Evolutionary conservation across 2,888 invertebrate genomes (phyloP).

Genomic region (Ochropacha duplaris): DNA sequence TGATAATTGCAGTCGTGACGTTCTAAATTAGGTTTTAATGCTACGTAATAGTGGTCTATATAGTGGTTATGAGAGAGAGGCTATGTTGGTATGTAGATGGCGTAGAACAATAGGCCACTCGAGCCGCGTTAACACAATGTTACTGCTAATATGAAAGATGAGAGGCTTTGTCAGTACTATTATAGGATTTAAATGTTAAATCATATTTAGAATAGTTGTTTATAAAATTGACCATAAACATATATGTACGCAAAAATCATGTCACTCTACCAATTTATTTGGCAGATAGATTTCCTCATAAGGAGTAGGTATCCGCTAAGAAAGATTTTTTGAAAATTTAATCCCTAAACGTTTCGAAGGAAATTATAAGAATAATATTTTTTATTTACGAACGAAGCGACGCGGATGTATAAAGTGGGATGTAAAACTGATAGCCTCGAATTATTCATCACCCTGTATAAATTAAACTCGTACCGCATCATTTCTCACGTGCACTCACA

Average conservation of each 20-base stretch:
- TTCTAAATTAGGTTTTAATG: conserved; percentile 25
- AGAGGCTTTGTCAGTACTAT: conserved; percentile 39
- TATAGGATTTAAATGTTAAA: conserved; percentile 28
- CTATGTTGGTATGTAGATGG: conserved; percentile 32
- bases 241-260: too few species aligned
- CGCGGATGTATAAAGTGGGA: not conserved
- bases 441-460: conserved; percentile 55
- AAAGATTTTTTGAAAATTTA: too few species aligned
- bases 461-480: conserved; percentile 49
- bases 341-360: not conserved
- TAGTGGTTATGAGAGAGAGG: conserved; percentile 6
- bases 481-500: conserved; percentile 43
- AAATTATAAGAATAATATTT: not conserved
- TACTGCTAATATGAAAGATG: conserved; percentile 64
- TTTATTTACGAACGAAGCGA: not conserved
- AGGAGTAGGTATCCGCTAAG: too few species aligned
- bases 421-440: conserved; percentile 42
- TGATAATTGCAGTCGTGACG: conserved; percentile 4
- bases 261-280: too few species aligned
- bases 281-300: too few species aligned
- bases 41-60: conserved; percentile 10
- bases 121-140: conserved; percentile 55
- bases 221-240: not conserved
- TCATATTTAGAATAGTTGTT: not conserved
- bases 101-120: conserved; percentile 61